Conservation (phyloP, 2,888 invertebrate genomes). For the Spialia ferax region DNA sequence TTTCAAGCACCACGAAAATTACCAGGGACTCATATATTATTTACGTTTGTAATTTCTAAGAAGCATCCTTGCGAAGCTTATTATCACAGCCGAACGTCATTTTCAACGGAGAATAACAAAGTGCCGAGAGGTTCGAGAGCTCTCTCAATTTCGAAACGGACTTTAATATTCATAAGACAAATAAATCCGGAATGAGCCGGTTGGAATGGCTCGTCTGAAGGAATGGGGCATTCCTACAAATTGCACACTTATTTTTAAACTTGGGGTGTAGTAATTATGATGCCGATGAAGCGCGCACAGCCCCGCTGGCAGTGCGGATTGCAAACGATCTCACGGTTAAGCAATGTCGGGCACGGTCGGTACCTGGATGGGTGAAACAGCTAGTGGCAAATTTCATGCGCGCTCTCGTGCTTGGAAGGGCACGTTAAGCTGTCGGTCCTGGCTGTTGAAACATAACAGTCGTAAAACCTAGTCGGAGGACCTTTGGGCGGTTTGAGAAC, state of each 20-base stretch:
- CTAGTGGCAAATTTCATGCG: no score
- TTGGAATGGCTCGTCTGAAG: slow-evolving; percentile 34
- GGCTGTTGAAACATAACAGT: no score
- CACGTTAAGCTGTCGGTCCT: no score
- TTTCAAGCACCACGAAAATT: slow-evolving; percentile 6
- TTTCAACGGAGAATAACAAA: slow-evolving; percentile 63
- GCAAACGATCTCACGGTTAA: no score
- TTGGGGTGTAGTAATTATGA: neutral
- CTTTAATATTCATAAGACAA: slow-evolving; percentile 71
- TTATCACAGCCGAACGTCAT: slow-evolving; percentile 58
- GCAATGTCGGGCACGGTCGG: no score
- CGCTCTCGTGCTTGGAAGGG: no score
- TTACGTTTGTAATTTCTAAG: slow-evolving; percentile 43
- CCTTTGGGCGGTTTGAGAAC: no score
- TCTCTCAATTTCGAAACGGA: slow-evolving; percentile 62
- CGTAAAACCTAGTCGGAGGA: no score
- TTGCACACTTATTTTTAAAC: slow-evolving; percentile 17
- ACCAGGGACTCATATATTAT: slow-evolving; percentile 24
- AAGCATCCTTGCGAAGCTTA: slow-evolving; percentile 60
- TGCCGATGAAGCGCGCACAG: no score
- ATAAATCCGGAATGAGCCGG: slow-evolving; percentile 55
- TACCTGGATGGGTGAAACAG: no score
- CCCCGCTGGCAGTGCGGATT: no score
- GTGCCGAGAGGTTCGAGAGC: slow-evolving; percentile 63
- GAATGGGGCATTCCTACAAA: slow-evolving; percentile 12